These are phyloP conservation scores for Ciconia maguari DNA, from an alignment of 2,113 vertebrate genomes.

Conservation along the genomic window DNA sequence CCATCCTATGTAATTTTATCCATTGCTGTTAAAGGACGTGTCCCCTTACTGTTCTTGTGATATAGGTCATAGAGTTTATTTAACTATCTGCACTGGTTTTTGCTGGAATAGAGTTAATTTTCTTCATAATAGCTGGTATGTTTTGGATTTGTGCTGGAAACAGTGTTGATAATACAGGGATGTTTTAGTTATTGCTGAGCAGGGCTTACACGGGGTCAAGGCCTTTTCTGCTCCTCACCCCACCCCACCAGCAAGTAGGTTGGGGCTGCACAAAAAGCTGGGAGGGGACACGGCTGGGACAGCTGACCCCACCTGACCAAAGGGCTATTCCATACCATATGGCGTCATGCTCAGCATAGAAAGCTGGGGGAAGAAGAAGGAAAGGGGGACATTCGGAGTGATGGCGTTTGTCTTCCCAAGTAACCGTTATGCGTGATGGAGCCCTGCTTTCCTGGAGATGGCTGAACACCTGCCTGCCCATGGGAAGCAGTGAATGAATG, in stretches of 20 bases:
- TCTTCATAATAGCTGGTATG: background rate
- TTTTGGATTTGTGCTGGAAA: background rate
- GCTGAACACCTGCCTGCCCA: background rate
- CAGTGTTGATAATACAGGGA: background rate
- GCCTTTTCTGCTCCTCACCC: no score
- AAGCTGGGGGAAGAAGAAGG: background rate
- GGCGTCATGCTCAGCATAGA: rapidly evolving
- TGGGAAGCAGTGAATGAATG: background rate
- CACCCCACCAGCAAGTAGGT: no score
- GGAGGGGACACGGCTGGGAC: background rate
- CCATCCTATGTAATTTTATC: background rate
- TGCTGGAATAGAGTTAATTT: background rate
- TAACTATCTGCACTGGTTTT: background rate
- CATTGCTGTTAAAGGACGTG: background rate
- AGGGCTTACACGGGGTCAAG: no score
- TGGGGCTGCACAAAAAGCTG: no score
- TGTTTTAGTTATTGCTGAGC: background rate
- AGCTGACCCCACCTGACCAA: background rate
- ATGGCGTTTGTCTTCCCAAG: background rate
- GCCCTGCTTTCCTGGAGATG: background rate
- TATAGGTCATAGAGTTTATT: background rate
- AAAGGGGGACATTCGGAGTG: rapidly evolving
- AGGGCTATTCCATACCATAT: background rate
- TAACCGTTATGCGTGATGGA: rapidly evolving
- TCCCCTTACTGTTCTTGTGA: background rate